Evolutionary conservation across 2,888 invertebrate species (phyloP).

Genomic region (Athalia circularis): DNA sequence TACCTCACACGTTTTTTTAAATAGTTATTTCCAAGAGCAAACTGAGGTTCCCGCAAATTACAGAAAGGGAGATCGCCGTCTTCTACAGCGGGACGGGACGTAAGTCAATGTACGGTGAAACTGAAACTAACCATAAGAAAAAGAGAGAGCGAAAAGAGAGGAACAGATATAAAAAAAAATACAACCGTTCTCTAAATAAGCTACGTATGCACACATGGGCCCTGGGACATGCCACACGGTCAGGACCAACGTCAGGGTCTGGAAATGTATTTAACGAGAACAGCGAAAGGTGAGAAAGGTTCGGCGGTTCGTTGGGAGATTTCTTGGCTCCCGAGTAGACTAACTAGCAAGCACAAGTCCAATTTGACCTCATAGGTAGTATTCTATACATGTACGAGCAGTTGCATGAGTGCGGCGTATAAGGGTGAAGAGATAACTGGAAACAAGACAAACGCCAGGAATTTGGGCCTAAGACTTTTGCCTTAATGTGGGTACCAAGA

Average conservation of each 20-base stretch:
- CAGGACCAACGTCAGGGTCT: conserved; percentile 20
- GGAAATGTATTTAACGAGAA: conserved; percentile 30
- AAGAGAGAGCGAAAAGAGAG: too few relatives aligned
- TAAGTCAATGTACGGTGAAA: conserved; percentile 31
- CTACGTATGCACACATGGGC: not conserved
- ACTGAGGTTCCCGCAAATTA: too few relatives aligned
- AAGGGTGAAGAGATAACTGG: conserved; percentile 18
- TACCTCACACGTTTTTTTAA: too few relatives aligned
- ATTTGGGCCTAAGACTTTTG: conserved; percentile 27
- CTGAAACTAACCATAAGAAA: conserved; percentile 12
- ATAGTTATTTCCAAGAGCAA: too few relatives aligned
- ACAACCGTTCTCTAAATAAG: conserved; percentile 26
- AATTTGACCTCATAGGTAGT: conserved; percentile 16
- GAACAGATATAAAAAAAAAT: not conserved
- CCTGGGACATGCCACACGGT: conserved; percentile 11
- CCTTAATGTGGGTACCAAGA: conserved; percentile 23
- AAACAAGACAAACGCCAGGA: conserved; percentile 27
- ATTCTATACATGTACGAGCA: not conserved
- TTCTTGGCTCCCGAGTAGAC: conserved; percentile 7
- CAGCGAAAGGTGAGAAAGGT: conserved; percentile 24
- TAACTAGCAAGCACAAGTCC: conserved; percentile 22
- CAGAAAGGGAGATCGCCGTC: not conserved
- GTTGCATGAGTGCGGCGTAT: conserved; percentile 23
- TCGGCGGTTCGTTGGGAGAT: not conserved
- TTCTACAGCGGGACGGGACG: not conserved